Conservation (phyloP, 2,888 invertebrate genomes). For the Agonopterix heracliana region DNA sequence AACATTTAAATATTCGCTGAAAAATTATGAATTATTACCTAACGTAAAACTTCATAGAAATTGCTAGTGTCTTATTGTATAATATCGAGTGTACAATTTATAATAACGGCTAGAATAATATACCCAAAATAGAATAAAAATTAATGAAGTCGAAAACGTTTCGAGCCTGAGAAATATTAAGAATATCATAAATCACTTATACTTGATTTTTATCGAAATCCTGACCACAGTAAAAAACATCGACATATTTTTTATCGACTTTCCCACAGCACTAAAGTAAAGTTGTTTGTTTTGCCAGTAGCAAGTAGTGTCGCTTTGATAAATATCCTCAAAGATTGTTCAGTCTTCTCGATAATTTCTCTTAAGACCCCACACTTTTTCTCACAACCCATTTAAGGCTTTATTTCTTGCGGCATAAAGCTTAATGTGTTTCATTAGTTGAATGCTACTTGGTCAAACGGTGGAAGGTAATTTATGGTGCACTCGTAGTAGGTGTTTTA, state of each 20-base stretch:
- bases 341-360: slow-evolving; percentile 68
- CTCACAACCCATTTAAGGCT: slow-evolving; percentile 23
- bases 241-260: slow-evolving; percentile 17
- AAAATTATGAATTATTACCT: too few relatives aligned
- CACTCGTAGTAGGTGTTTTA: slow-evolving; percentile 65
- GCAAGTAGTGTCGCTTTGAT: slow-evolving; percentile 73
- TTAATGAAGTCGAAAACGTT: too few relatives aligned
- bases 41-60: too few relatives aligned
- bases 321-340: slow-evolving; percentile 74
- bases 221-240: slow-evolving; percentile 13
- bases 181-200: too few relatives aligned
- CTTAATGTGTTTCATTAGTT: slow-evolving; percentile 17
- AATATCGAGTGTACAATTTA: too few relatives aligned
- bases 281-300: slow-evolving; percentile 72
- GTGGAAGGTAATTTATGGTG: slow-evolving; percentile 60
- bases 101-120: too few relatives aligned
- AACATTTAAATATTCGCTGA: too few relatives aligned
- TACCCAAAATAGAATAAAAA: too few relatives aligned
- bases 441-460: slow-evolving; percentile 24
- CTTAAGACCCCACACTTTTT: slow-evolving; percentile 49
- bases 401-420: slow-evolving; percentile 22
- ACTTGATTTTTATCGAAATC: too few relatives aligned
- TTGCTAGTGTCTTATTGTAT: too few relatives aligned
- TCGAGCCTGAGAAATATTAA: too few relatives aligned
- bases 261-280: slow-evolving; percentile 51